These are phyloP conservation scores for Drosophila ercepeae DNA, from an alignment of 1,140 invertebrate species.

Conservation along the genomic window DNA sequence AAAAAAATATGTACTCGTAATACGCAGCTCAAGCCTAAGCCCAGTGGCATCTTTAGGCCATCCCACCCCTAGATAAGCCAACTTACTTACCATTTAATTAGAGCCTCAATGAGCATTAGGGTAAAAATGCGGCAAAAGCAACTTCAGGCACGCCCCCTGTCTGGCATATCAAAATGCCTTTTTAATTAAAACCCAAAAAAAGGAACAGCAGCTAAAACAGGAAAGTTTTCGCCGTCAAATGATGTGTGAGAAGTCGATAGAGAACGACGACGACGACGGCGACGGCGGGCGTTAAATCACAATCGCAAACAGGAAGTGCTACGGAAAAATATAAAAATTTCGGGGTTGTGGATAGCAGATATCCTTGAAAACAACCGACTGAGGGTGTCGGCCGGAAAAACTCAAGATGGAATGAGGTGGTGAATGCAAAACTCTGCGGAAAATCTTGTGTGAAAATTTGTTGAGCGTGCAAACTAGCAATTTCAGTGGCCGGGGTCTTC, in stretches of 20 bases:
- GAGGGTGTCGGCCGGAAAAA: slow-evolving; percentile 43
- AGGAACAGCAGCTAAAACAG: not conserved
- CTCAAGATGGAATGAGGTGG: slow-evolving; percentile 1
- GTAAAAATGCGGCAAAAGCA: slow-evolving; percentile 60
- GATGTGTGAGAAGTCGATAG: slow-evolving; percentile 81
- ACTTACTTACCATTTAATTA: slow-evolving; percentile 68
- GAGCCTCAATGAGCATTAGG: slow-evolving; percentile 69
- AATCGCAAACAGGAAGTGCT: slow-evolving; percentile 67
- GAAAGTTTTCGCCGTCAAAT: slow-evolving; percentile 52
- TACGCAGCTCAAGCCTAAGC: not conserved
- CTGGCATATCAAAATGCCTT: slow-evolving; percentile 66
- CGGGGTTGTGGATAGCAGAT: not conserved
- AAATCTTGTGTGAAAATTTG: slow-evolving; percentile 80
- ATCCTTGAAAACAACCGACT: slow-evolving; percentile 17
- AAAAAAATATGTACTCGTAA: not conserved
- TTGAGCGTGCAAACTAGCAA: slow-evolving; percentile 72
- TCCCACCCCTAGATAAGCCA: slow-evolving; percentile 51
- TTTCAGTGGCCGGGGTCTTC: slow-evolving; percentile 14
- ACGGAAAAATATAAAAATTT: not conserved
- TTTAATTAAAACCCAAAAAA: slow-evolving; percentile 65
- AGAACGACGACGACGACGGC: slow-evolving; percentile 28
- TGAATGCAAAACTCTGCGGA: slow-evolving; percentile 53
- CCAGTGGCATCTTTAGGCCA: slow-evolving; percentile 5
- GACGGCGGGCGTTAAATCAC: slow-evolving; percentile 57
- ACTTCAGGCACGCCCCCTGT: slow-evolving; percentile 64